phyloP scores from a whole-genome alignment of 2,888 invertebrate genomes.

The Philonicus albiceps region DNA sequence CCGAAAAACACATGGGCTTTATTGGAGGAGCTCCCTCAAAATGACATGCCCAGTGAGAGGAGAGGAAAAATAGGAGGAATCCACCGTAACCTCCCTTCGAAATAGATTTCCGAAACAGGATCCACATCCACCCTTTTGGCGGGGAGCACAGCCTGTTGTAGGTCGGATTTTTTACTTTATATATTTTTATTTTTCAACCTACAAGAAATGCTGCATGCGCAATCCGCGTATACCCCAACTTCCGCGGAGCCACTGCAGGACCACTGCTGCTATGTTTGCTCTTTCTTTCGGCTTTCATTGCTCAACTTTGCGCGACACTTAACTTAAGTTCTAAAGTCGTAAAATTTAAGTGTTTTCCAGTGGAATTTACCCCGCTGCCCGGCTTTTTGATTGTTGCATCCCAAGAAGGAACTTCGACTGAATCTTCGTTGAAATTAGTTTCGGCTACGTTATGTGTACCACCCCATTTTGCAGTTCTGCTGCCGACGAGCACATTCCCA shows the following conservation, averaged over 20 bases:
- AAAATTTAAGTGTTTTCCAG: conserved; percentile 48
- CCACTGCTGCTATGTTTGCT: conserved; percentile 18
- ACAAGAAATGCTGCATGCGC: conserved; percentile 6
- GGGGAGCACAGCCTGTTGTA: background rate
- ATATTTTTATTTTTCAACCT: background rate
- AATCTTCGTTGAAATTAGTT: background rate
- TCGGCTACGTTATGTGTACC: background rate
- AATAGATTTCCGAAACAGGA: background rate
- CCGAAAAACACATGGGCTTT: background rate
- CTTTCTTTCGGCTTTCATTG: conserved; percentile 46
- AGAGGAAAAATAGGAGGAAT: background rate
- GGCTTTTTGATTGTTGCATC: conserved; percentile 37
- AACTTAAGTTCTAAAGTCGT: conserved; percentile 48
- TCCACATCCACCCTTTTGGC: background rate
- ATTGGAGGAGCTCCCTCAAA: background rate
- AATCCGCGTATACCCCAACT: background rate
- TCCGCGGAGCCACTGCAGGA: conserved; percentile 14
- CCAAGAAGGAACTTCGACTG: background rate
- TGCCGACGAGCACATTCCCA: background rate
- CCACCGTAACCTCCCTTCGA: background rate
- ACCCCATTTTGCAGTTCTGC: background rate
- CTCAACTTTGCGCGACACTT: conserved; percentile 49
- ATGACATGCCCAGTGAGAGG: conserved; percentile 19
- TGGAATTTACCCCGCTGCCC: conserved; percentile 36
- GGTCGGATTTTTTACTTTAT: background rate